Evolutionary conservation across 2,888 invertebrate genomes (phyloP), one percentile per base, ranked within the genome.

Genomic region (Rhagonycha fulva): DNA sequence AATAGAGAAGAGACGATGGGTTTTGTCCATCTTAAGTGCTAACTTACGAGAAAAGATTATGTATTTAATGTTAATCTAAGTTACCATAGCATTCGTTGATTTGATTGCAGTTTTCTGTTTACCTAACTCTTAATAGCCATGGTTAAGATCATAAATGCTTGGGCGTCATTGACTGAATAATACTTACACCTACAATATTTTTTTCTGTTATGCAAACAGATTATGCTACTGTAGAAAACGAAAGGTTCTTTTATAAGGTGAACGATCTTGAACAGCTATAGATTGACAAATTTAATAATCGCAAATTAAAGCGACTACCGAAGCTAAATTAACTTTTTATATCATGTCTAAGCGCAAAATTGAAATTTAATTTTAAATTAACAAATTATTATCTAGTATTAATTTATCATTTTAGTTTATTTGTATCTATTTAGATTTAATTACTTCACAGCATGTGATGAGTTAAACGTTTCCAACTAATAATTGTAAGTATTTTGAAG

Each of bases 11-110:
- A 47, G 47, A 47, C 47, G 80, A 75, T 77, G 75, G 74, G 78
- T 76, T 76, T 80, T 79, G 76, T 80, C 80, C 80, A 78, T 78
- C 78, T 79, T 78, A 79, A 79, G 77, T 81, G 76, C 78, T 79
- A 81, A 81, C 79, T 78, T 76, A 73, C 75, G 68, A 71, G 71
- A 47, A 47, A 47, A 77, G 72, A 76, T 79, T 79, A 80, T 76
- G 75, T 77, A 80, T 78, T 77, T 75, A 78, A 80, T 79, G 79
- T 76, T 79, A 79, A 80, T 78, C 73, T 9, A 26, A 72, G 68
- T 71, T 74, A 78, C 74, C 71, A 68, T 47, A 71, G 62, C 32
- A 71, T 68, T 71, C 68, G 47, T 67, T 70, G 63, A 68, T 67
- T 24, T 26, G 23, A 62, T 63, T 72, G 72, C 72, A 72, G n/a